phyloP scores from a whole-genome alignment of 2,113 vertebrate genomes.

The Colaptes auratus region DNA sequence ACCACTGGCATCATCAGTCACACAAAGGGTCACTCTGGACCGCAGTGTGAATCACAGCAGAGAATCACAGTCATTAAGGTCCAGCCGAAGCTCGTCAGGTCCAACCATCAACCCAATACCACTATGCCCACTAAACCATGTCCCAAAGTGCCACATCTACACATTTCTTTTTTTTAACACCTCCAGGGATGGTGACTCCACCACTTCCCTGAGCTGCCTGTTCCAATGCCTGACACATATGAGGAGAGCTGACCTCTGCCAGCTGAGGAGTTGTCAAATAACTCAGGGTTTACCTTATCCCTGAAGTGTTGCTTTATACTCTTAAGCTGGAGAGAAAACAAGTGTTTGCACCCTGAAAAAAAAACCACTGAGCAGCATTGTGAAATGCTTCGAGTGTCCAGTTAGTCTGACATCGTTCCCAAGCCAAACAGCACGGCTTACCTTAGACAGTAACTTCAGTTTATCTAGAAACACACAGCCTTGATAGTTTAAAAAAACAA shows the following conservation, averaged over 20 bases:
- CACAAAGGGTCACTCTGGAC: not conserved
- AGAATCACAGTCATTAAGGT: not conserved
- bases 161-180: no score
- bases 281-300: constrained; percentile 7
- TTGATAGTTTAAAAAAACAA: not conserved
- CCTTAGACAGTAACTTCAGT: not conserved
- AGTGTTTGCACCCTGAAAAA: constrained; percentile 20
- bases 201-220: no score
- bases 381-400: not conserved
- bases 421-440: constrained; percentile 16
- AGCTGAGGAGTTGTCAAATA: not conserved
- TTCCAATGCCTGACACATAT: not conserved
- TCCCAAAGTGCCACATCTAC: no score
- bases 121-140: no score
- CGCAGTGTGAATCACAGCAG: not conserved
- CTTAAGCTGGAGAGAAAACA: constrained; percentile 45
- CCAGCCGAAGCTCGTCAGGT: no score
- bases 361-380: constrained; percentile 5
- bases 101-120: no score
- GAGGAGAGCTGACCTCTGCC: not conserved
- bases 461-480: constrained; percentile 17
- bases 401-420: not conserved
- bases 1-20: not conserved
- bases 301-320: constrained; percentile 4
- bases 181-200: no score